These are phyloP conservation scores for Ibycter americanus DNA, from an alignment of 2,797 vertebrate genomes.

Conservation along the genomic window DNA sequence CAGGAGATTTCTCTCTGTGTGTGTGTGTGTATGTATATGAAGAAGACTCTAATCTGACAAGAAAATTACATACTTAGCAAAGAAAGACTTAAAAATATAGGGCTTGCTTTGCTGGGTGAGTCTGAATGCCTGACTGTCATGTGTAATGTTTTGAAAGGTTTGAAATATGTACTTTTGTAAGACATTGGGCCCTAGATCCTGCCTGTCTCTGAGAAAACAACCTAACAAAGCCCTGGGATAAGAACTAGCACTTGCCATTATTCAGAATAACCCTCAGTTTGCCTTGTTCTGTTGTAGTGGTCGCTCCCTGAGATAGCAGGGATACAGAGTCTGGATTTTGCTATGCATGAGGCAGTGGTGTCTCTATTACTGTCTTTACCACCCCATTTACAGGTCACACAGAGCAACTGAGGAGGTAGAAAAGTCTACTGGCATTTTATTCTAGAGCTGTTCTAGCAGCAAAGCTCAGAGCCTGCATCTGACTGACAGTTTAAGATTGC, in stretches of 20 bases:
- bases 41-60: neutral
- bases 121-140: neutral
- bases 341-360: neutral
- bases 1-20: neutral
- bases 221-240: neutral
- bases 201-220: neutral
- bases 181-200: neutral
- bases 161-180: neutral
- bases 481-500: neutral
- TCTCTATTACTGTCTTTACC: neutral
- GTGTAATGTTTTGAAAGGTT: neutral
- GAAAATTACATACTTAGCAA: conserved; percentile 11
- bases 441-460: neutral
- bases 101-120: neutral
- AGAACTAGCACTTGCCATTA: neutral
- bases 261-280: neutral
- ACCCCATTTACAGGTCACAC: neutral
- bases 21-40: neutral
- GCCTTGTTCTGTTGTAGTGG: neutral
- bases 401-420: neutral
- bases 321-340: neutral
- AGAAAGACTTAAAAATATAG: neutral
- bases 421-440: neutral
- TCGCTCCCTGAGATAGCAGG: rapidly evolving
- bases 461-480: neutral